phyloP scores from a whole-genome alignment of 2,797 vertebrate genomes.

The Leptoclinus maculatus region DNA sequence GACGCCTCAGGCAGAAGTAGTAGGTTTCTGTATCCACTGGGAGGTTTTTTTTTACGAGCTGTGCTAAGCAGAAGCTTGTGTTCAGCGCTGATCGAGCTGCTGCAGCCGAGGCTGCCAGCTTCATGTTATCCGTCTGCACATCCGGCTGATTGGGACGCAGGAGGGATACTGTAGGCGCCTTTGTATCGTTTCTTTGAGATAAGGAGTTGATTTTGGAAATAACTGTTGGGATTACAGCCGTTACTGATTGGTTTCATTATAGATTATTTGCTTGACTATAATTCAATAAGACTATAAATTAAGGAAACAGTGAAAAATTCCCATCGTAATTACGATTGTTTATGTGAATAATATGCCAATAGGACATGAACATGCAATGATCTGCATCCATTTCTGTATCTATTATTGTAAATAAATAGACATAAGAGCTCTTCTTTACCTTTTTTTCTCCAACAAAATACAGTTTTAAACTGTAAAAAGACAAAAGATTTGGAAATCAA shows the following conservation, averaged over 20 bases:
- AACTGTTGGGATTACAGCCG: not conserved
- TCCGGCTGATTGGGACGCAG: not conserved
- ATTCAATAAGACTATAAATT: no score
- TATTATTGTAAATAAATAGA: no score
- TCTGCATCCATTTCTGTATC: no score
- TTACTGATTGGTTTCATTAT: not conserved
- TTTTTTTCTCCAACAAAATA: no score
- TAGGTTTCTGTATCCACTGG: slow-evolving; percentile 48
- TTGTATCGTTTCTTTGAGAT: not conserved
- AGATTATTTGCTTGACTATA: not conserved
- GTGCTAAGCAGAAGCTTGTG: slow-evolving; percentile 54
- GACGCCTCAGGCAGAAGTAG: slow-evolving; percentile 57
- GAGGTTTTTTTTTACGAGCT: slow-evolving; percentile 48
- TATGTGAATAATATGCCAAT: not conserved
- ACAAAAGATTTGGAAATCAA: no score
- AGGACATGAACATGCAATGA: not conserved
- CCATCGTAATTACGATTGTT: not conserved
- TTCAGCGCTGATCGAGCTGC: slow-evolving; percentile 39
- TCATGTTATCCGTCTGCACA: not conserved
- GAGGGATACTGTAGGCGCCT: not conserved
- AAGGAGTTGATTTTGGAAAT: not conserved
- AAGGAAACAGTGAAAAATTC: not conserved
- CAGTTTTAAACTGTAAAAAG: no score
- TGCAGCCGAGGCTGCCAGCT: not conserved
- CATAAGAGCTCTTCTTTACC: no score